phyloP scores from a whole-genome alignment of 2,113 vertebrate genomes.

The Dascyllus trimaculatus region DNA sequence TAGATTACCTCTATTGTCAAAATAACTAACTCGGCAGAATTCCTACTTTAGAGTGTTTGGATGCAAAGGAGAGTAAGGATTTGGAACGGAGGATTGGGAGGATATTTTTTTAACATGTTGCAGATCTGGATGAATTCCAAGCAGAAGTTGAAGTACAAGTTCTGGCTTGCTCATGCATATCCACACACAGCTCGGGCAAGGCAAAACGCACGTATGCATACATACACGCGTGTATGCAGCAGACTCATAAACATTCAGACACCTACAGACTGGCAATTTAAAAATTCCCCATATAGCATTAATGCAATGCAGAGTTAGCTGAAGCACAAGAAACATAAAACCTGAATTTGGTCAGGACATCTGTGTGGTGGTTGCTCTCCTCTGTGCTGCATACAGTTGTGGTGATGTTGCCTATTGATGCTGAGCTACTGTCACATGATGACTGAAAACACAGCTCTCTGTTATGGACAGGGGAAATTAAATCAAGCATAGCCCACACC shows the following conservation, averaged over 20 bases:
- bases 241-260: background rate
- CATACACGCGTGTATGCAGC: conserved; percentile 4
- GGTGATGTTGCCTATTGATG: conserved; percentile 57
- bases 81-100: conserved; percentile 76
- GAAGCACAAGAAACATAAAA: conserved; percentile 21
- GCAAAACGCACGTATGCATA: conserved; percentile 3
- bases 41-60: conserved; percentile 84
- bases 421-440: conserved; percentile 64
- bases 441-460: conserved; percentile 67
- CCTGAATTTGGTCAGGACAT: conserved; percentile 8
- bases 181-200: conserved; percentile 18
- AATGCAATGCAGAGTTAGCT: conserved; percentile 1
- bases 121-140: conserved; percentile 78
- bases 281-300: background rate
- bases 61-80: conserved; percentile 73
- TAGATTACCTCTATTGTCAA: conserved; percentile 86
- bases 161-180: conserved; percentile 69
- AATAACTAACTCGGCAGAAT: conserved; percentile 86
- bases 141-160: conserved; percentile 72
- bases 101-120: conserved; percentile 68
- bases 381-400: conserved; percentile 40
- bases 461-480: conserved; percentile 72
- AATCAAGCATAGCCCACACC: conserved; percentile 65
- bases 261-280: background rate
- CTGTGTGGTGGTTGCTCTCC: conserved; percentile 4